These are phyloP conservation scores for Papilio aristodemus DNA, from an alignment of 1,140 invertebrate genomes.

Conservation along the genomic window DNA sequence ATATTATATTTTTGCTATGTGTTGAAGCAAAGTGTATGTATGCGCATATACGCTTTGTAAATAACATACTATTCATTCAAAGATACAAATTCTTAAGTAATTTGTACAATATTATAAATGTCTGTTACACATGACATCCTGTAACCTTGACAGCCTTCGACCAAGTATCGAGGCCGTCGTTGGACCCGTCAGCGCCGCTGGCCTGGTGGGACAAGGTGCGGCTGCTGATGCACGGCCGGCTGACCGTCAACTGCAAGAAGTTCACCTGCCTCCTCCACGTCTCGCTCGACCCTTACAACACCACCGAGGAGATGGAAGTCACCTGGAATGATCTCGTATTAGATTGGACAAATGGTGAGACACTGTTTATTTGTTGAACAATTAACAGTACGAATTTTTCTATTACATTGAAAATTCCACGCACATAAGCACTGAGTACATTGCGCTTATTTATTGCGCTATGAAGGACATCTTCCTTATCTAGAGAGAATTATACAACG, in stretches of 20 bases:
- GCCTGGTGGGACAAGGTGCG: conserved; percentile 99
- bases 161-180: conserved; percentile 91
- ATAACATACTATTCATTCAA: too few relatives aligned
- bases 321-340: conserved; percentile 95
- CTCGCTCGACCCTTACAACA: conserved; percentile 98
- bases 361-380: conserved; percentile 4
- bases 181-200: conserved; percentile 95
- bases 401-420: too few relatives aligned
- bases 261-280: conserved; percentile 95
- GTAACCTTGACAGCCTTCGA: conserved; percentile 84
- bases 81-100: background rate
- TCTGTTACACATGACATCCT: conserved; percentile 8
- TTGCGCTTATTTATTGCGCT: too few relatives aligned
- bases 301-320: conserved; percentile 99
- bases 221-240: conserved; percentile 93
- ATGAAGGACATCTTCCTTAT: too few relatives aligned
- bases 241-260: conserved; percentile 92
- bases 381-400: too few relatives aligned
- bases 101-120: background rate
- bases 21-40: too few relatives aligned
- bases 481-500: too few relatives aligned
- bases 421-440: too few relatives aligned
- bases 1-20: too few relatives aligned
- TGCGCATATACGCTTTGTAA: too few relatives aligned
- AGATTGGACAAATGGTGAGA: conserved; percentile 96